Evolutionary conservation across 2,113 vertebrate genomes (phyloP).

Genomic region (Columba janthina): DNA sequence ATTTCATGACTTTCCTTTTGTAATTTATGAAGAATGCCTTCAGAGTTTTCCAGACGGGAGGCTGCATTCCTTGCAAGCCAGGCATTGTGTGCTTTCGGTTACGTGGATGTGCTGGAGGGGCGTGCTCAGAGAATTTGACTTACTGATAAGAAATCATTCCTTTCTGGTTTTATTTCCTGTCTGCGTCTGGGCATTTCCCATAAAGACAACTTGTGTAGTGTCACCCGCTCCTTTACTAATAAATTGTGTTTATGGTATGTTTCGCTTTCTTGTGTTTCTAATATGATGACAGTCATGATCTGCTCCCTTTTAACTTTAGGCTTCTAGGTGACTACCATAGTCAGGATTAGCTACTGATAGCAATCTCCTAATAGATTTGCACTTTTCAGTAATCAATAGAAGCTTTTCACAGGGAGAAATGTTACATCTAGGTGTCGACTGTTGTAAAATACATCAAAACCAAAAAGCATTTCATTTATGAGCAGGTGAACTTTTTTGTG

Average conservation of each 20-base stretch:
- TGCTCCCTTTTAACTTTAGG: not conserved
- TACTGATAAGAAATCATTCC: slow-evolving; percentile 55
- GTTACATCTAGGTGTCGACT: not conserved
- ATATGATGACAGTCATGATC: not conserved
- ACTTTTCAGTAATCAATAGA: not conserved
- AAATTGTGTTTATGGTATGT: not conserved
- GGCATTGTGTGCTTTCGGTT: slow-evolving; percentile 23
- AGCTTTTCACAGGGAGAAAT: not conserved
- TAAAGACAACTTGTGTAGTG: not conserved
- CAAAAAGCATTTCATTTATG: not conserved
- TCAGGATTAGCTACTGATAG: not conserved
- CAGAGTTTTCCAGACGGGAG: not conserved
- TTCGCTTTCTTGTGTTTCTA: not conserved
- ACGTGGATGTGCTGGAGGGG: not conserved
- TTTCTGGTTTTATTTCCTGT: slow-evolving; percentile 56
- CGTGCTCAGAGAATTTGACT: not conserved
- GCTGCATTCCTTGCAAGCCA: slow-evolving; percentile 21
- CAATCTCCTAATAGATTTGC: not conserved
- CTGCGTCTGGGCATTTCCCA: not conserved
- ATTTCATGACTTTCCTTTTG: not conserved
- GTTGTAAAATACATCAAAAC: not conserved
- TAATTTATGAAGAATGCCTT: not conserved
- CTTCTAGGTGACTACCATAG: not conserved
- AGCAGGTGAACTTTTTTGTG: not conserved
- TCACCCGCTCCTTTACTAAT: not conserved